Evolutionary conservation across 2,888 invertebrate genomes (phyloP), one percentile per base, ranked within the genome.

Genomic region (Phymatocera aterrima): DNA sequence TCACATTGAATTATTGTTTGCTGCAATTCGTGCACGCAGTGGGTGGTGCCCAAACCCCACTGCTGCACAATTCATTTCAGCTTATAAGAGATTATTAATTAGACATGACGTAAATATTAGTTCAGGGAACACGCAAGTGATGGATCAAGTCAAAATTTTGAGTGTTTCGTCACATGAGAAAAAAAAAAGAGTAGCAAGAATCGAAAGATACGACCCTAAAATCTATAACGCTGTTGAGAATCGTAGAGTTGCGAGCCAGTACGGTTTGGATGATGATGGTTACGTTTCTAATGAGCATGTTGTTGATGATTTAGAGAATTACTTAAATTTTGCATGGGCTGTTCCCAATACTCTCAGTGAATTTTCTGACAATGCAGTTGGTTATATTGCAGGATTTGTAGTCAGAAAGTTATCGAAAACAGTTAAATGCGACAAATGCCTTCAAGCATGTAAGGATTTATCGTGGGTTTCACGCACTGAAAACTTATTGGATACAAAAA

Each of bases 1-100:
- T 46, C 61, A 43, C 21, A 10, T 80, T 10, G 80, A 81, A 46
- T 28, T 81, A 3, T 37, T 37, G 3, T 75, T 75, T 75, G 10
- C 15, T 75, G 75, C 75, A 21, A 15, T 75, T 21, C 12, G 75
- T 12, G 21, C 28, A 10, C 31, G 77, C 15, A 77, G 77, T 12
- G 61, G 77, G 10, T 77, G 61, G 77, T 77, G 77, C 15, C 77
- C 61, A 61, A 77, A 77, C 43, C 61, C 43, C 2, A 77, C 40
- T 21, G 77, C 18, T 15, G 21, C 43, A 10, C 61, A 77, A 24
- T 61, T 77, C 21, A 24, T 77, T 24, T n/a, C n/a, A n/a, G n/a
- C n/a, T n/a, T n/a, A n/a, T n/a, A n/a, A n/a, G n/a, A n/a, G n/a
- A n/a, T n/a, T 77, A 61, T 18, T 61, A 61, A 1, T 77, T 77